Percentiles rank a stretch among this genome's conserved stretches.
Evolutionary conservation across 2,797 vertebrate genomes (phyloP).

Genomic region (Masticophis lateralis): DNA sequence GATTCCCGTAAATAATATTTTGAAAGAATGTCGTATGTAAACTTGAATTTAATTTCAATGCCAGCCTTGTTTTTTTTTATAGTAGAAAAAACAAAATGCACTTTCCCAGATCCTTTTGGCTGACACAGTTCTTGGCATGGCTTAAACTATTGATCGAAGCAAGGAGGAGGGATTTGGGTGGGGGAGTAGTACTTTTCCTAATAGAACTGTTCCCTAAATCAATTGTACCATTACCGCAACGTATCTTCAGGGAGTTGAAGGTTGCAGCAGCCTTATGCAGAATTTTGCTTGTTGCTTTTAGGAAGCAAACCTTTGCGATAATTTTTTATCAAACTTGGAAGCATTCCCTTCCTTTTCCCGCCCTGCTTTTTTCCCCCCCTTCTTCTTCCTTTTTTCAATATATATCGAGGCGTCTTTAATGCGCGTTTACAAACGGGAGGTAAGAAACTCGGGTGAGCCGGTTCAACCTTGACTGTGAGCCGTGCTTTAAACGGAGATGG

Average conservation of each 20-base stretch:
- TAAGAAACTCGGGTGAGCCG: conserved; percentile 35
- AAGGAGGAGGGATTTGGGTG: conserved; percentile 64
- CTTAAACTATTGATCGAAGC: conserved; percentile 73
- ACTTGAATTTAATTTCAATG: conserved; percentile 52
- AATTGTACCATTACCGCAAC: conserved; percentile 63
- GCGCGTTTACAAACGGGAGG: conserved; percentile 9
- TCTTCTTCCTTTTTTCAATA: neutral
- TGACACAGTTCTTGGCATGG: conserved; percentile 66
- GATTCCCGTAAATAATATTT: conserved; percentile 38
- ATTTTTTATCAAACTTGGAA: conserved; percentile 34
- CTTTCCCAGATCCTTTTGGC: conserved; percentile 64
- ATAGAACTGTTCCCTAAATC: conserved; percentile 73
- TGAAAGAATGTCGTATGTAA: conserved; percentile 40
- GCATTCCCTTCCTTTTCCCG: neutral
- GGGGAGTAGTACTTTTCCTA: conserved; percentile 63
- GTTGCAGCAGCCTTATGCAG: conserved; percentile 49
- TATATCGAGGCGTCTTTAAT: conserved; percentile 27
- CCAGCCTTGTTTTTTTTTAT: neutral
- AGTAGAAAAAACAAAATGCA: neutral
- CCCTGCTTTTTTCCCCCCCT: too few relatives aligned
- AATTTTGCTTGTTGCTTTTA: conserved; percentile 40
- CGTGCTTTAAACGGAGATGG: conserved; percentile 52
- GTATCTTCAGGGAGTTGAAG: conserved; percentile 51
- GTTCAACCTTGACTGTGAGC: conserved; percentile 54
- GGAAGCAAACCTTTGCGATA: conserved; percentile 56